Percentiles rank a stretch among this genome's conserved stretches.
Evolutionary conservation across 2,113 vertebrate species (phyloP).

Genomic region (Callionymus lyra): DNA sequence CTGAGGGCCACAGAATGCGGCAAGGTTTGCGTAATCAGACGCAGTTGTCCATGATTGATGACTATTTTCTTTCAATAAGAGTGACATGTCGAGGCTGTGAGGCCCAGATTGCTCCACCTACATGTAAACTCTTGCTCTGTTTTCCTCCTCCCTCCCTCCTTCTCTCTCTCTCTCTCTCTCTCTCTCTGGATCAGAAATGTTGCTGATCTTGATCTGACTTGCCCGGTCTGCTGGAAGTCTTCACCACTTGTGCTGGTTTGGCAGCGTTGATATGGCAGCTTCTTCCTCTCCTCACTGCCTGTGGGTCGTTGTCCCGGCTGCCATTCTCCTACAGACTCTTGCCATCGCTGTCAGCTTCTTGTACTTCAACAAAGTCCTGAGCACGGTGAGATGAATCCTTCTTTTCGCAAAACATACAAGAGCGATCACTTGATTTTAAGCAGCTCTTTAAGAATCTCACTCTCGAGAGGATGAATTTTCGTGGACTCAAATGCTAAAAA

Average conservation of each 20-base stretch:
- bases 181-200: constrained; percentile 15
- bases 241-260: background rate
- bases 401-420: background rate
- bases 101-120: constrained; percentile 36
- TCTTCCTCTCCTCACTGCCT: constrained; percentile 54
- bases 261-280: constrained; percentile 20
- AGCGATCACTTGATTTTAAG: too few species aligned
- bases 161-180: constrained; percentile 1
- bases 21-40: background rate
- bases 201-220: constrained; percentile 38
- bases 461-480: too few species aligned
- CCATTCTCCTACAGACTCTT: constrained; percentile 70
- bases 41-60: background rate
- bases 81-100: constrained; percentile 32
- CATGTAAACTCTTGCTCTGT: constrained; percentile 7
- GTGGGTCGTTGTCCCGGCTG: constrained; percentile 55
- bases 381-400: constrained; percentile 66
- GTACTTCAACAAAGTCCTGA: constrained; percentile 77
- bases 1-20: too few species aligned
- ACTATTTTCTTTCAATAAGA: constrained; percentile 14
- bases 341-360: constrained; percentile 74
- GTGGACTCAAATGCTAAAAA: too few species aligned
- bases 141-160: background rate
- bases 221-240: constrained; percentile 14
- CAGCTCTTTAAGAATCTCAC: too few species aligned